phyloP scores from a whole-genome alignment of 2,113 vertebrate genomes.

The Trogon melanurus region DNA sequence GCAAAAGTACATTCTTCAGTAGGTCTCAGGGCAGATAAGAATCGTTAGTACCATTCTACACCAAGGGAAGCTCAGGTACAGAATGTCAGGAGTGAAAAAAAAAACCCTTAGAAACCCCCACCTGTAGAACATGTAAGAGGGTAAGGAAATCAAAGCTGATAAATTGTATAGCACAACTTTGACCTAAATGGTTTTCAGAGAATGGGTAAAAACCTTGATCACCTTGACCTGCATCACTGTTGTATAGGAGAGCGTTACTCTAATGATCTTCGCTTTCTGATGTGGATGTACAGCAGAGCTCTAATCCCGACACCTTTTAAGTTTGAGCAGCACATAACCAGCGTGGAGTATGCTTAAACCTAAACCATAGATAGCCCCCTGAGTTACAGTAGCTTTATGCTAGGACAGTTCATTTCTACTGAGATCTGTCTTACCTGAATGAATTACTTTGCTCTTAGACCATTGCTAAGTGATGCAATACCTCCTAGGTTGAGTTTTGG shows the following conservation, averaged over 20 bases:
- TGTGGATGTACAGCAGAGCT: slow-evolving; percentile 33
- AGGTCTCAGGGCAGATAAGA: not conserved
- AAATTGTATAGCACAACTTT: slow-evolving; percentile 11
- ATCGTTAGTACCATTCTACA: not conserved
- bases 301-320: slow-evolving; percentile 57
- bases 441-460: not conserved
- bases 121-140: not conserved
- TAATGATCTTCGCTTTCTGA: slow-evolving; percentile 43
- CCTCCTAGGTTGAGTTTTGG: not conserved
- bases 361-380: slow-evolving; percentile 9
- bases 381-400: not conserved
- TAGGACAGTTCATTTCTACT: not conserved
- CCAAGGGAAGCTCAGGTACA: not conserved
- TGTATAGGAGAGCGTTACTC: not conserved
- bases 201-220: slow-evolving; percentile 42
- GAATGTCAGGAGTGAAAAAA: not conserved
- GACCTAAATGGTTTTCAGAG: slow-evolving; percentile 37
- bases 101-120: not conserved
- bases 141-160: slow-evolving; percentile 23
- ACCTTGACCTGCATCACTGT: slow-evolving; percentile 33
- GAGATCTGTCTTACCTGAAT: not conserved
- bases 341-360: not conserved
- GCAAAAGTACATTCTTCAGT: not conserved
- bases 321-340: slow-evolving; percentile 30
- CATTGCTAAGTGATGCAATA: not conserved